These are phyloP conservation scores for Neogobius melanostomus DNA, from an alignment of 2,113 vertebrate genomes.

Conservation along the genomic window DNA sequence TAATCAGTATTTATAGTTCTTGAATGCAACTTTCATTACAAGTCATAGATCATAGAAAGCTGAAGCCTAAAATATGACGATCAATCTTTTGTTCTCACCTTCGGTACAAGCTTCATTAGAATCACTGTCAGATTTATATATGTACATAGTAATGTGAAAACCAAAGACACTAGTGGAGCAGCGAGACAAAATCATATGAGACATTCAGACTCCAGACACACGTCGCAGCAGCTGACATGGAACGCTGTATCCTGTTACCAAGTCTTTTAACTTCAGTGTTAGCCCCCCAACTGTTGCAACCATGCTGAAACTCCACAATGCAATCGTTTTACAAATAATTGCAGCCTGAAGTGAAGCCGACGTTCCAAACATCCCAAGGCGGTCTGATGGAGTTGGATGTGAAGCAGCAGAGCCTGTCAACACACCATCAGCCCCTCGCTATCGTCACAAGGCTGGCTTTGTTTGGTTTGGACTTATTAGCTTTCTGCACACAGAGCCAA, in stretches of 20 bases:
- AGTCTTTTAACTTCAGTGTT: not conserved
- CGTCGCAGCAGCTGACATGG: not conserved
- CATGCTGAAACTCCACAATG: conserved; percentile 4
- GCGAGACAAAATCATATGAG: not conserved
- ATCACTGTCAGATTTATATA: not conserved
- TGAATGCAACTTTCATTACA: no score
- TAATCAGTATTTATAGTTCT: no score
- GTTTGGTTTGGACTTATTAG: conserved; percentile 62
- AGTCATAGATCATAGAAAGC: no score
- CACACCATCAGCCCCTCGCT: conserved; percentile 43
- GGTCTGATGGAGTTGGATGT: conserved; percentile 33
- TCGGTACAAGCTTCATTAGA: not conserved
- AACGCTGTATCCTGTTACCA: not conserved
- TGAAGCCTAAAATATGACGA: not conserved
- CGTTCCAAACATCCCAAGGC: conserved; percentile 3
- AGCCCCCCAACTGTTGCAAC: conserved; percentile 2
- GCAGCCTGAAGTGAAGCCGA: conserved; percentile 4
- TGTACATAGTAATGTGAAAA: not conserved
- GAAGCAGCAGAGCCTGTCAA: conserved; percentile 59
- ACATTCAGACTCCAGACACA: not conserved
- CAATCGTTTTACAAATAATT: conserved; percentile 14
- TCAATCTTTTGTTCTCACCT: not conserved
- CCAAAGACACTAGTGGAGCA: no score
- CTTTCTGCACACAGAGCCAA: conserved; percentile 52
- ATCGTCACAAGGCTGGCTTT: conserved; percentile 49